phyloP scores from a whole-genome alignment of 2,113 vertebrate species.

The Serranochromis macrocephalus region DNA sequence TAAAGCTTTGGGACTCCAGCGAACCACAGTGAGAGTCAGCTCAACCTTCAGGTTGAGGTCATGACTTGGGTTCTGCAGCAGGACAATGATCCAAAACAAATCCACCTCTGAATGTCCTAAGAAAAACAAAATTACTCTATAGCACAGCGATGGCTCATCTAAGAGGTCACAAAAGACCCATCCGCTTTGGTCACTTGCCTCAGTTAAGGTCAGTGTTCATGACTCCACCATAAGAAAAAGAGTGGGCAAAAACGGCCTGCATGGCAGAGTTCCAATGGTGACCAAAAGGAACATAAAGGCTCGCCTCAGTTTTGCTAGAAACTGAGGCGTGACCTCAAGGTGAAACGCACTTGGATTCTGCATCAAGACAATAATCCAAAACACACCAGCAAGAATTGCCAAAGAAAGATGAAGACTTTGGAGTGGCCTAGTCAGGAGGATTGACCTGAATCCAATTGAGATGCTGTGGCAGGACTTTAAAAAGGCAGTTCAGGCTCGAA shows the following conservation, averaged over 20 bases:
- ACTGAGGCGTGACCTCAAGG: neutral
- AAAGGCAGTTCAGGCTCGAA: neutral
- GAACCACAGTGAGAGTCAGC: neutral
- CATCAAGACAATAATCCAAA: neutral
- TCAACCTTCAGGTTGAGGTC: neutral
- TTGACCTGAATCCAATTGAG: neutral
- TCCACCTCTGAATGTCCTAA: neutral
- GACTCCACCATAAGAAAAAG: neutral
- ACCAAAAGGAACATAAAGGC: neutral
- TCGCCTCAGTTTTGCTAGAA: neutral
- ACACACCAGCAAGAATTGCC: neutral
- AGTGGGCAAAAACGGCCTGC: neutral
- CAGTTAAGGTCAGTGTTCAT: neutral
- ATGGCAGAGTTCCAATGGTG: neutral
- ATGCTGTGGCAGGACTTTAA: neutral
- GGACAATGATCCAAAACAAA: neutral
- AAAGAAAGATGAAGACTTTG: neutral
- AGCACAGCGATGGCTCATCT: neutral
- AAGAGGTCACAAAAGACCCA: neutral
- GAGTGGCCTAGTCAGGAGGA: neutral
- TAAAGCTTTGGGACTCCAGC: neutral
- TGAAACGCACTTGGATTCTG: neutral
- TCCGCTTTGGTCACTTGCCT: neutral
- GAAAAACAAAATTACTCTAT: neutral
- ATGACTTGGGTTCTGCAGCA: neutral